phyloP scores from a whole-genome alignment of 1,140 invertebrate genomes.

The Brachionus angularis region DNA sequence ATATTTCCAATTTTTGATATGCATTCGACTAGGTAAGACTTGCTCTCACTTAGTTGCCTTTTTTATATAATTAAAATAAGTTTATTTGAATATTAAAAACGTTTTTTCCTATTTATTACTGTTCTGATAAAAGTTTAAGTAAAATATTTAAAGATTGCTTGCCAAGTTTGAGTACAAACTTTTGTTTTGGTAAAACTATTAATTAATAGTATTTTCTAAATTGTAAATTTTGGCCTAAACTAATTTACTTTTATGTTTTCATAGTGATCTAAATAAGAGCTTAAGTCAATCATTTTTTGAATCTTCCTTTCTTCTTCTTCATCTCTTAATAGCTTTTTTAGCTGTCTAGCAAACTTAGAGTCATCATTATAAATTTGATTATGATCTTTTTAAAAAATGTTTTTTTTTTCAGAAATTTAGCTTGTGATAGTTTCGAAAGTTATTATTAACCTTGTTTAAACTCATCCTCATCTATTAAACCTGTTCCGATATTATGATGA shows the following conservation, averaged over 20 bases:
- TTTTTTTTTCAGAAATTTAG: not conserved
- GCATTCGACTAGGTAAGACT: conserved; percentile 6
- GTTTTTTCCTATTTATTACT: not conserved
- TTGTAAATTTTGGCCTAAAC: too few species aligned
- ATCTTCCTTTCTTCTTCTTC: conserved; percentile 37
- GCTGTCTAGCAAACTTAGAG: conserved; percentile 29
- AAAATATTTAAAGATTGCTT: conserved; percentile 15
- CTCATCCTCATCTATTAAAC: conserved; percentile 36
- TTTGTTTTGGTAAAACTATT: too few species aligned
- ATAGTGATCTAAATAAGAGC: conserved; percentile 27
- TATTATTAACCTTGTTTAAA: conserved; percentile 32
- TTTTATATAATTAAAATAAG: not conserved
- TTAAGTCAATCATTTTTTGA: conserved; percentile 23
- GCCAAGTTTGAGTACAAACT: conserved; percentile 41
- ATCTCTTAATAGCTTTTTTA: conserved; percentile 29
- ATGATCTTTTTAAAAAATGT: not conserved
- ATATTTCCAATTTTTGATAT: conserved; percentile 28
- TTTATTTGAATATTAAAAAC: not conserved
- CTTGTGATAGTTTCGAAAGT: not conserved
- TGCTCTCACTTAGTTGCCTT: conserved; percentile 1
- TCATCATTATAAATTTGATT: conserved; percentile 31
- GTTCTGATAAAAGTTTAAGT: conserved; percentile 13
- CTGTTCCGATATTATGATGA: not conserved
- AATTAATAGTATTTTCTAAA: not conserved
- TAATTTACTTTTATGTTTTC: conserved; percentile 21